These are phyloP conservation scores for Neelides sp. DNA, from an alignment of 1,140 invertebrate genomes.

Conservation along the genomic window DNA sequence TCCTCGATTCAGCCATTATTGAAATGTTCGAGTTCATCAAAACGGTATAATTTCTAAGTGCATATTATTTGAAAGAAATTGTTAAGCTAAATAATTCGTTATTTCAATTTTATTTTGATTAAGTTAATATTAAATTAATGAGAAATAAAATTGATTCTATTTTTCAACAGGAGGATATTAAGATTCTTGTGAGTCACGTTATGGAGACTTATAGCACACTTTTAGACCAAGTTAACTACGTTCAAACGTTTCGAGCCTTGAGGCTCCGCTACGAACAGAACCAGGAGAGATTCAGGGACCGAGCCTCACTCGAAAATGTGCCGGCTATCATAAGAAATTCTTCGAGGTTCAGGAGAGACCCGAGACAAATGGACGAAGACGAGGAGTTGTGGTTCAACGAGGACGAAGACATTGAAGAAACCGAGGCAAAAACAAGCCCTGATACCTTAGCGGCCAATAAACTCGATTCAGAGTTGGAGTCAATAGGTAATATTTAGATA, in stretches of 20 bases:
- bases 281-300: slow-evolving; percentile 75
- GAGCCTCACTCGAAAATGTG: slow-evolving; percentile 39
- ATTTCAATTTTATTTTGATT: slow-evolving; percentile 2
- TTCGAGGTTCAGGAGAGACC: slow-evolving; percentile 69
- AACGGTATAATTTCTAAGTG: slow-evolving; percentile 44
- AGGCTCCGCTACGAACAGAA: slow-evolving; percentile 86
- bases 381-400: slow-evolving; percentile 99
- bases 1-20: slow-evolving; percentile 95
- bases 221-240: slow-evolving; percentile 86
- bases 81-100: not conserved
- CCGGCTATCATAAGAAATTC: slow-evolving; percentile 64
- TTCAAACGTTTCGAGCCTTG: slow-evolving; percentile 89
- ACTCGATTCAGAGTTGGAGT: slow-evolving; percentile 48
- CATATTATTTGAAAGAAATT: too few species aligned
- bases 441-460: slow-evolving; percentile 39
- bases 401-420: slow-evolving; percentile 81
- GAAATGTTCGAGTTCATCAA: slow-evolving; percentile 99
- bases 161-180: slow-evolving; percentile 70
- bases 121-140: slow-evolving; percentile 1
- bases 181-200: slow-evolving; percentile 83
- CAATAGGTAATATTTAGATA: slow-evolving; percentile 40
- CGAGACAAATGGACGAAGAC: slow-evolving; percentile 84
- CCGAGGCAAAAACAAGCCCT: slow-evolving; percentile 40
- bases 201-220: slow-evolving; percentile 90
- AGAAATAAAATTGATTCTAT: slow-evolving; percentile 1